These are phyloP conservation scores for Molanna angustata DNA, from an alignment of 2,888 invertebrate genomes.

Conservation along the genomic window DNA sequence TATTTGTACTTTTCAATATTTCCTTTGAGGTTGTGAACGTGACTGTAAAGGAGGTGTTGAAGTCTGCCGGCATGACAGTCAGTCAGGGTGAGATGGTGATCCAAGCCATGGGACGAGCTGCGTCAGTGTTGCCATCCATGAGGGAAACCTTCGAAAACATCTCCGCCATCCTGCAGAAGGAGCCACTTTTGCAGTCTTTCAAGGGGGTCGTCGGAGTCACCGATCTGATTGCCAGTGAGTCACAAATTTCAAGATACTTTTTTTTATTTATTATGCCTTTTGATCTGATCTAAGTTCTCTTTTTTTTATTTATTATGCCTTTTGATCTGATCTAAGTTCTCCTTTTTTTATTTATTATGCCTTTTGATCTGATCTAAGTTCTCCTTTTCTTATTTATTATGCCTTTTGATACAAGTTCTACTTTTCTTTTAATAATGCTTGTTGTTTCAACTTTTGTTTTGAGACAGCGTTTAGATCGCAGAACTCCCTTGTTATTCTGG, in stretches of 20 bases:
- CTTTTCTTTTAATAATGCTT: no score
- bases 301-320: not conserved
- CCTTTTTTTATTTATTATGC: not conserved
- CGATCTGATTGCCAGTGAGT: conserved; percentile 42
- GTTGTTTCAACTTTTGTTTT: no score
- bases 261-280: not conserved
- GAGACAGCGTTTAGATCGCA: no score
- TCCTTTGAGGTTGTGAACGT: conserved; percentile 43
- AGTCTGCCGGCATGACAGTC: conserved; percentile 49
- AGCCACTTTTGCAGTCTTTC: conserved; percentile 43
- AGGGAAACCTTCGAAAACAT: conserved; percentile 41
- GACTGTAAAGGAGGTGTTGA: conserved; percentile 41
- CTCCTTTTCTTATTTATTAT: not conserved
- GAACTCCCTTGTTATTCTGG: no score
- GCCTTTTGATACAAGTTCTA: no score
- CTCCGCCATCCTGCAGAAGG: conserved; percentile 39
- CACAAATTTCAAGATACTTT: not conserved
- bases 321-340: no score
- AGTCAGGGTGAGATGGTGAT: conserved; percentile 47
- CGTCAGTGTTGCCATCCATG: conserved; percentile 47
- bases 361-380: no score
- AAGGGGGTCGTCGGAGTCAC: conserved; percentile 41
- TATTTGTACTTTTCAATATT: no score
- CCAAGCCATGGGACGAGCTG: conserved; percentile 44
- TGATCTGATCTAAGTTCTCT: no score